Conservation (phyloP, 1,140 invertebrate genomes). For the Steinernema khuongi region DNA sequence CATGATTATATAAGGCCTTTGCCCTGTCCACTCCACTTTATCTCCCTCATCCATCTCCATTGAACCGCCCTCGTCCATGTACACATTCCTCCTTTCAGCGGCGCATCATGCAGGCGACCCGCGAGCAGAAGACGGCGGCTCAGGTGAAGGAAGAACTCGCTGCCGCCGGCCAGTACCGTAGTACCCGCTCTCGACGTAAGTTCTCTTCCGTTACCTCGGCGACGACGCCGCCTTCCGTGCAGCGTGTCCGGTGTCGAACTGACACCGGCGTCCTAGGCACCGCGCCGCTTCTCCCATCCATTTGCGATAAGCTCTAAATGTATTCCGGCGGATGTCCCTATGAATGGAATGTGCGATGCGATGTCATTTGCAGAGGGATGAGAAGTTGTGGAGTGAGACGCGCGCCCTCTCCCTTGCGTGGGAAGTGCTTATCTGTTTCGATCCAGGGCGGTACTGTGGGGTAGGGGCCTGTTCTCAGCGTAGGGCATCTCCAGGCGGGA, state of each 20-base stretch:
- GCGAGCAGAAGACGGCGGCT: not conserved
- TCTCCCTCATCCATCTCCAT: not conserved
- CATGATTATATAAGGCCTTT: no score
- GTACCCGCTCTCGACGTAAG: not conserved
- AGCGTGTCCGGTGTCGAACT: no score
- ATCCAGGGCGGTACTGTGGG: no score
- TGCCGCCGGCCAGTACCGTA: slow-evolving; percentile 6
- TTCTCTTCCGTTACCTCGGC: not conserved
- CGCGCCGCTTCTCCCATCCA: no score
- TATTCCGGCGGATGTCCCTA: slow-evolving; percentile 11
- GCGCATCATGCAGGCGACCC: not conserved
- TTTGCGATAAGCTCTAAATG: not conserved
- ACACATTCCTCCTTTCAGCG: not conserved
- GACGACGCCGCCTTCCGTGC: not conserved
- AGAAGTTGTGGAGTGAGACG: no score
- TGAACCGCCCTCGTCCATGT: not conserved
- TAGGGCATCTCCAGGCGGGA: no score
- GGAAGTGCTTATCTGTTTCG: no score
- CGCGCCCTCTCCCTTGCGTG: no score
- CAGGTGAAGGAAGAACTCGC: slow-evolving; percentile 7
- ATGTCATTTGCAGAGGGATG: slow-evolving; percentile 1
- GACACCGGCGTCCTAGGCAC: no score
- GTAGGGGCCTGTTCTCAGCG: no score
- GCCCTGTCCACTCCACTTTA: not conserved
- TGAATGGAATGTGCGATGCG: slow-evolving; percentile 13